Base-by-base conservation (phyloP, 2,888 invertebrate genomes). In the Microdon myrmicae region DNA sequence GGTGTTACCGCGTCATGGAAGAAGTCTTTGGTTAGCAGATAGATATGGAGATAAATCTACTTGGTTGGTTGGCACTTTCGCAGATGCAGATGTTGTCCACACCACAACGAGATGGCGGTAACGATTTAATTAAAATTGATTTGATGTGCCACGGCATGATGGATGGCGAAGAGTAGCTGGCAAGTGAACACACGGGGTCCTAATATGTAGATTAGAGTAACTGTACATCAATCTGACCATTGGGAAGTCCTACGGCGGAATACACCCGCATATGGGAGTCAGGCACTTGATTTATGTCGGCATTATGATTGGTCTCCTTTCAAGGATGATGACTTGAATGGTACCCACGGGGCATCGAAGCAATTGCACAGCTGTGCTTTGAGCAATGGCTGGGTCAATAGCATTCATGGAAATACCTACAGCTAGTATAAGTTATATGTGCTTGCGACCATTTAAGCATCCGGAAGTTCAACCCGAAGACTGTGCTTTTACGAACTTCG, bases 71-170 rank as follows among this genome's bases (percentile, higher is more conserved):
- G 13, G 6, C 37, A 26, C 10, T 31, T n/a, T 28, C 17, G 41
- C 34, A 26, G 16, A 32, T 31, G 54, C n/a, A n/a, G n/a, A n/a
- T 34, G 7, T 6, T 20, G 23, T n/a, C 16, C 22, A 12, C 9
- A 9, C 16, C 31, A 17, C 26, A 12, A 25, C 9, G 35, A 32
- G 17, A 19, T 19, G 39, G 39, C 41, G 39, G 44, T 47, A 53
- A 58, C 38, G 64, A 64, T 64, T 64, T 64, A 64, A 64, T 64
- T 64, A 64, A 61, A 64, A 58, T 53, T 64, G 64, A 64, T 64
- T 64, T 64, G 64, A 64, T 64, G 38, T 64, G 64, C 64, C 32
- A 37, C 28, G 48, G 53, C 64, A 58, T 64, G 64, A 64, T 64
- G 51, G 64, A 64, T 53, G 64, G 47, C 43, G 22, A 13, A 19